Percentiles rank a stretch among this genome's conserved stretches.
Evolutionary conservation across 2,797 vertebrate genomes (phyloP).

Genomic region (Capromys pilorides): DNA sequence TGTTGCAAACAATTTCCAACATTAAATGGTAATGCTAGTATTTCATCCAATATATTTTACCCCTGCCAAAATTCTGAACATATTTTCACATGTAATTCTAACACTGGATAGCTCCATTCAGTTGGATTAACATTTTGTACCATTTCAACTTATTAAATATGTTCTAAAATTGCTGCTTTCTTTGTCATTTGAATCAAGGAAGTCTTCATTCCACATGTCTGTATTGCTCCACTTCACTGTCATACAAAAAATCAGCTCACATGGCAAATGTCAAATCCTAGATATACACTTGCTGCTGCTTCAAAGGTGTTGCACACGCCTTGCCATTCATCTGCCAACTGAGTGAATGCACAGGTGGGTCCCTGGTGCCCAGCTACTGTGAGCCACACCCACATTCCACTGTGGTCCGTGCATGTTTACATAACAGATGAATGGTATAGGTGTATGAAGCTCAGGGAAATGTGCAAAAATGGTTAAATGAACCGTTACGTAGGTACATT

Average conservation of each 20-base stretch:
- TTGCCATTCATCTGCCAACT: neutral
- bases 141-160: neutral
- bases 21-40: neutral
- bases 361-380: neutral
- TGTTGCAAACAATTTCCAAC: neutral
- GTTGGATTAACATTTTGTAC: neutral
- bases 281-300: neutral
- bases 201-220: no score
- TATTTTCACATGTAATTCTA: neutral
- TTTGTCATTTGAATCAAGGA: neutral
- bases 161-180: neutral
- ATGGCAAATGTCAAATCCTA: neutral
- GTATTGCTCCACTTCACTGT: neutral
- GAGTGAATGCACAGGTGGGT: neutral
- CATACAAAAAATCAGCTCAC: neutral
- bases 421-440: neutral
- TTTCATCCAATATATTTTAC: neutral
- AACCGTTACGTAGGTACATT: neutral
- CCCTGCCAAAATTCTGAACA: neutral
- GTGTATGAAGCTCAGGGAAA: neutral
- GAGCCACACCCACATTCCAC: neutral
- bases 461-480: neutral
- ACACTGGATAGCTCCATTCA: neutral
- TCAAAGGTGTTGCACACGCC: neutral
- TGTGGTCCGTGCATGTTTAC: neutral